These are phyloP conservation scores for Scaptomyza cyrtandrae DNA, from an alignment of 2,888 invertebrate genomes.

Conservation along the genomic window DNA sequence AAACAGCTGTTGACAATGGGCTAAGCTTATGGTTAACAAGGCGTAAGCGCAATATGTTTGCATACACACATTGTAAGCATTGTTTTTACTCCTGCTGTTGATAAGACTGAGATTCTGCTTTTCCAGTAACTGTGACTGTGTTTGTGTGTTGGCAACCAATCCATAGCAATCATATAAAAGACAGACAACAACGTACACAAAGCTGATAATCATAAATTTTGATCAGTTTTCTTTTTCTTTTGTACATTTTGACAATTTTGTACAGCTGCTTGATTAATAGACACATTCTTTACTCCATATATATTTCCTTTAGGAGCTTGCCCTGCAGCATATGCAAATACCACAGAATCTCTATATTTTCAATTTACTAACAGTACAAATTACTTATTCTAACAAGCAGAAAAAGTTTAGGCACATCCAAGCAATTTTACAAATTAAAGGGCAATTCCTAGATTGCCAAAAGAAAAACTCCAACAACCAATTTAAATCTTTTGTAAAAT, in stretches of 20 bases:
- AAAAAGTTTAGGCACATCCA: slow-evolving; percentile 7
- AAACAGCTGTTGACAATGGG: slow-evolving; percentile 78
- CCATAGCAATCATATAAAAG: slow-evolving; percentile 35
- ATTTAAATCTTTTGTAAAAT: slow-evolving; percentile 11
- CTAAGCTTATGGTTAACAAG: slow-evolving; percentile 78
- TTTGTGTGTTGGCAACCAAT: slow-evolving; percentile 59
- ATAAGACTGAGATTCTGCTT: slow-evolving; percentile 33
- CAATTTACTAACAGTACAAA: slow-evolving; percentile 47
- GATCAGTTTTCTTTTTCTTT: slow-evolving; percentile 12
- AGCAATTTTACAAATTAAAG: slow-evolving; percentile 48
- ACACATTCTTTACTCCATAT: neutral
- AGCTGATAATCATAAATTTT: slow-evolving; percentile 33
- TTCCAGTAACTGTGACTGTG: slow-evolving; percentile 15
- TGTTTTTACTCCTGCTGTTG: slow-evolving; percentile 22
- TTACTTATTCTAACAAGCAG: slow-evolving; percentile 48
- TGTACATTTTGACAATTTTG: slow-evolving; percentile 25
- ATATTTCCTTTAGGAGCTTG: neutral
- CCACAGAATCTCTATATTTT: slow-evolving; percentile 26
- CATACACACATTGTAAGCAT: slow-evolving; percentile 52
- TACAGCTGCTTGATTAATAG: slow-evolving; percentile 25
- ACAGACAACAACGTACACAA: slow-evolving; percentile 17
- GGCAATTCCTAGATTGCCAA: slow-evolving; percentile 6
- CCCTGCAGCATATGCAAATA: slow-evolving; percentile 20
- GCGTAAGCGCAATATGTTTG: slow-evolving; percentile 80
- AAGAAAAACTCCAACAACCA: slow-evolving; percentile 10